Evolutionary conservation across 1,140 invertebrate species (phyloP), one percentile per base, ranked within the genome.

Genomic region (Vollenhovia emeryi): DNA sequence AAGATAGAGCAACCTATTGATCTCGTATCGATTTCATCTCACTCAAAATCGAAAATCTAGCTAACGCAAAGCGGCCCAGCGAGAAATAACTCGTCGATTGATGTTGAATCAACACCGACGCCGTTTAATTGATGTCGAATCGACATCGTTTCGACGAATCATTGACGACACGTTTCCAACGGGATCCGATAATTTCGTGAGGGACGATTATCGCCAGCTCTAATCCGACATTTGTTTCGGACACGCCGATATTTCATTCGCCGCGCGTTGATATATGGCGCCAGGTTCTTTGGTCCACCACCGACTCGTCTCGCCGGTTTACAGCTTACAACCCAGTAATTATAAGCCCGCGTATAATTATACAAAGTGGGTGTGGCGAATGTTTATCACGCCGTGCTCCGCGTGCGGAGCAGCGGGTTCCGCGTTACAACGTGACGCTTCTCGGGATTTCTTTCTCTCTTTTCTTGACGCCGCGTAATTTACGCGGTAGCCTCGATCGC

Each of bases 281-380:
- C 48, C 64, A 68, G 73, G 59, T 78, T 88, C 21, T 75, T 76
- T 69, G 74, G 60, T 43, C 13, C 69, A 82, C 36, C 80, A 27
- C 74, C 78, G 87, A 59, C 76, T 33, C 62, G 69, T 30, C 64
- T 64, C 43, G 62, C 59, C 79, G 48, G 71, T 89, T 80, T 71
- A 73, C 55, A 64, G 64, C 79, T 73, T 75, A 68, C 80, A 91
- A 90, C 80, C 78, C 87, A 40, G 75, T 91, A 91, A 91, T 91
- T 90, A 91, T 68, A 89, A 87, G 36, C 82, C 82, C 50, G 66
- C 78, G 73, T 87, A 87, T 88, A 90, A 91, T 91, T 90, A 90
- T 89, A 87, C 80, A 71, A 75, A 83, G 74, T 91, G 68, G 90
- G 88, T 84, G 90, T 89, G 89, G 87, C 43, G 82, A 84, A 71